Evolutionary conservation across 2,888 invertebrate species (phyloP).

Genomic region (Tryphoninae sp.): DNA sequence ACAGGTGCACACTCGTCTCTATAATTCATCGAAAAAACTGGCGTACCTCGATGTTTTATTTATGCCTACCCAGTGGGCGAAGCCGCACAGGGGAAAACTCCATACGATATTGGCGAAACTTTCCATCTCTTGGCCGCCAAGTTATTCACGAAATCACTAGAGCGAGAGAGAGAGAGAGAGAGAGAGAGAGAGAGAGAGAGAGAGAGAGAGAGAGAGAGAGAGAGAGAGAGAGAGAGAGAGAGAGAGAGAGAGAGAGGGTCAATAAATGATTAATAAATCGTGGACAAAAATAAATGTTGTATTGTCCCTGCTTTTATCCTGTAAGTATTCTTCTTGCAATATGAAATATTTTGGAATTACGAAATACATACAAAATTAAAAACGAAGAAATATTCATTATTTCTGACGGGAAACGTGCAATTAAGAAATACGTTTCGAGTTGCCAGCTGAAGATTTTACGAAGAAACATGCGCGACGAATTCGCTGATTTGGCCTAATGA

Average conservation of each 20-base stretch:
- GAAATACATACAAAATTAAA: neutral
- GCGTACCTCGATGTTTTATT: slow-evolving; percentile 47
- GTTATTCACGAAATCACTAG: slow-evolving; percentile 33
- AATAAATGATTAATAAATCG: slow-evolving; percentile 35
- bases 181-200: neutral
- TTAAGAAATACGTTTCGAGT: neutral
- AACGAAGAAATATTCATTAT: neutral
- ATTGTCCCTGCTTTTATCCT: too few relatives aligned
- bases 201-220: neutral
- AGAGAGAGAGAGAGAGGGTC: neutral
- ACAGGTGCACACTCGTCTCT: slow-evolving; percentile 6
- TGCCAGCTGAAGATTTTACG: neutral
- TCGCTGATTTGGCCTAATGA: slow-evolving; percentile 40
- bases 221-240: neutral
- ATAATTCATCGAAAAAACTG: slow-evolving; percentile 49
- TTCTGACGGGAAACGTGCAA: neutral
- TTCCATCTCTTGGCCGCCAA: slow-evolving; percentile 27
- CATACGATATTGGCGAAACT: slow-evolving; percentile 40
- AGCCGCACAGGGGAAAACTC: slow-evolving; percentile 4
- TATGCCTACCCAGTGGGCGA: slow-evolving; percentile 23
- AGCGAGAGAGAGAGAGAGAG: neutral
- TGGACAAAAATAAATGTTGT: neutral
- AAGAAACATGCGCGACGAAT: slow-evolving; percentile 1
- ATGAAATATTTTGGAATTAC: too few relatives aligned
- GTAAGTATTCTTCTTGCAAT: too few relatives aligned